phyloP scores from a whole-genome alignment of 1,140 invertebrate genomes.

The Drosophila sp. region DNA sequence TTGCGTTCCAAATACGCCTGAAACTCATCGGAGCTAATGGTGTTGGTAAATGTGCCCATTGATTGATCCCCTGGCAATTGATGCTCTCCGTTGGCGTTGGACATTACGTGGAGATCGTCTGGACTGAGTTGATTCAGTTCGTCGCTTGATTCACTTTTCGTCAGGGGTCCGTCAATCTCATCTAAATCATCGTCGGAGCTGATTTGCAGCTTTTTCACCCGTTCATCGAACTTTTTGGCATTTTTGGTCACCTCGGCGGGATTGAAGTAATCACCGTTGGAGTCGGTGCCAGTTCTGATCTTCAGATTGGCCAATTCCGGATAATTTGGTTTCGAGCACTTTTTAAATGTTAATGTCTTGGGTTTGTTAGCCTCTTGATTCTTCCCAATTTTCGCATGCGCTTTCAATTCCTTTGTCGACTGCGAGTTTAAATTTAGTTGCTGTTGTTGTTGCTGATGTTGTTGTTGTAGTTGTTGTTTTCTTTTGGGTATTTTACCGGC shows the following conservation, averaged over 20 bases:
- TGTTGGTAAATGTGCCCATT: conserved; percentile 75
- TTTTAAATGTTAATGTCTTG: conserved; percentile 62
- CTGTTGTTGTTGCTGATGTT: conserved; percentile 24
- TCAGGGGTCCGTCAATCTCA: conserved; percentile 77
- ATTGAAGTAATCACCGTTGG: conserved; percentile 62
- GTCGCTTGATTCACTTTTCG: conserved; percentile 79
- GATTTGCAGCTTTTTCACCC: conserved; percentile 80
- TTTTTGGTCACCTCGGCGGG: conserved; percentile 79
- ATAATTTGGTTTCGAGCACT: conserved; percentile 81
- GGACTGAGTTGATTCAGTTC: conserved; percentile 47
- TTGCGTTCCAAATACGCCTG: conserved; percentile 79
- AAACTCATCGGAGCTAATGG: conserved; percentile 81
- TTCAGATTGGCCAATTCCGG: conserved; percentile 83
- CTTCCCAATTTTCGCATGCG: background rate
- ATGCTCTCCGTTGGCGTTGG: background rate
- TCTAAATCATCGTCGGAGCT: conserved; percentile 82
- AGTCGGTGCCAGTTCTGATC: conserved; percentile 71
- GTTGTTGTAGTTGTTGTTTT: conserved; percentile 46
- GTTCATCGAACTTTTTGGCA: conserved; percentile 82
- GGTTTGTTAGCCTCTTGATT: conserved; percentile 40
- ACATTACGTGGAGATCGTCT: background rate
- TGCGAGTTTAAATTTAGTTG: background rate
- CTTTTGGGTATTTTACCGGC: conserved; percentile 50
- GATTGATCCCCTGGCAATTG: background rate
- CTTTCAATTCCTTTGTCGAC: background rate